phyloP scores from a whole-genome alignment of 2,113 vertebrate species.

The Percina caprodes region DNA sequence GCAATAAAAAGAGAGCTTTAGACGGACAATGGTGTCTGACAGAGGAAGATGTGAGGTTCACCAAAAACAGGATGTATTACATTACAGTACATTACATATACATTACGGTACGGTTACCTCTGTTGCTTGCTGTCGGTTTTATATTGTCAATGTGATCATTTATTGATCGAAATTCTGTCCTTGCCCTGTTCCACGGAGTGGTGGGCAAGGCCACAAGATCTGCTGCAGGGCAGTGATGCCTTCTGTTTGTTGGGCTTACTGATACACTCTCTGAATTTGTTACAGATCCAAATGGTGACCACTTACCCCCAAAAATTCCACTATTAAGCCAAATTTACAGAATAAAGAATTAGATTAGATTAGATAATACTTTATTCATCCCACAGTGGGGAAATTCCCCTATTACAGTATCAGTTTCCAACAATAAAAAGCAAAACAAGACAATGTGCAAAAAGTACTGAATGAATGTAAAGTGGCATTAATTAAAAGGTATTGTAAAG shows the following conservation, averaged over 20 bases:
- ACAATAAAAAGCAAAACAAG: too few species aligned
- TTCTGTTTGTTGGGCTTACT: neutral
- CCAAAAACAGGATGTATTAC: neutral
- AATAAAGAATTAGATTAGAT: neutral
- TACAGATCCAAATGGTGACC: neutral
- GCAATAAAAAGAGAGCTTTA: constrained; percentile 5
- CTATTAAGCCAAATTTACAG: neutral
- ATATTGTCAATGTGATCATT: neutral
- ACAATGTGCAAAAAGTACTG: too few species aligned
- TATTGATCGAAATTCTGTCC: neutral
- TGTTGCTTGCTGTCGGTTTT: neutral
- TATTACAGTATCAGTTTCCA: too few species aligned
- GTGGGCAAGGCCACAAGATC: neutral
- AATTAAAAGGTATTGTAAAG: too few species aligned
- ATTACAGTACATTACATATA: neutral
- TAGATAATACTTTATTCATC: too few species aligned
- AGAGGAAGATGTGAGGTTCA: neutral
- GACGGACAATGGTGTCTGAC: neutral
- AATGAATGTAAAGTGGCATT: too few species aligned
- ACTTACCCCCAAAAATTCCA: neutral
- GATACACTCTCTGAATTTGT: neutral
- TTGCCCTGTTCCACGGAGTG: neutral
- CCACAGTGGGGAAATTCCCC: too few species aligned
- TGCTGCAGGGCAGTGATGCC: neutral
- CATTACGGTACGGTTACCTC: neutral